Conservation (phyloP, 2,113 vertebrate species). For the Clarias macrocephalus region DNA sequence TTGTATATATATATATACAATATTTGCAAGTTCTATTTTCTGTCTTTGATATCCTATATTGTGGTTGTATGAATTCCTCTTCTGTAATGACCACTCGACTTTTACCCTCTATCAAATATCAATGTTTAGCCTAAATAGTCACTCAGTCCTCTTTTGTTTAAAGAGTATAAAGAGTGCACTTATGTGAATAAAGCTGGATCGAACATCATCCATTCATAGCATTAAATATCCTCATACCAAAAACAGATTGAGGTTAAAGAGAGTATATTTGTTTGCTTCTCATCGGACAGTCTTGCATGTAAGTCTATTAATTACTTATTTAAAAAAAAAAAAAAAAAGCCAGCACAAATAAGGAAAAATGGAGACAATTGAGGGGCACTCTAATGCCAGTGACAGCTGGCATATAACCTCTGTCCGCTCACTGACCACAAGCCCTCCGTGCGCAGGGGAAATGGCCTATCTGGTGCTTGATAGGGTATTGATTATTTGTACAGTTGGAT, state of each 20-base stretch:
- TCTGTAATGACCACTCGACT: neutral
- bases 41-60: neutral
- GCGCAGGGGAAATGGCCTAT: slow-evolving; percentile 42
- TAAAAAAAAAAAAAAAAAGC: slow-evolving; percentile 20
- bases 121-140: neutral
- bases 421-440: slow-evolving; percentile 29
- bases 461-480: slow-evolving; percentile 53
- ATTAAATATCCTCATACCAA: neutral
- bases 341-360: slow-evolving; percentile 42
- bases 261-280: slow-evolving; percentile 40
- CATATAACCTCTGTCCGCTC: slow-evolving; percentile 45
- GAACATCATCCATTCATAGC: neutral
- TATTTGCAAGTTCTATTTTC: neutral
- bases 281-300: slow-evolving; percentile 40
- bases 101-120: neutral
- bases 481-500: slow-evolving; percentile 57
- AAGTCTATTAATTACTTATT: slow-evolving; percentile 28
- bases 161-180: neutral
- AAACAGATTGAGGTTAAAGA: slow-evolving; percentile 33
- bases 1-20: neutral
- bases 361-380: slow-evolving; percentile 43
- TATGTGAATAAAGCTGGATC: neutral
- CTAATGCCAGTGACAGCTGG: slow-evolving; percentile 23
- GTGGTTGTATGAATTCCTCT: neutral
- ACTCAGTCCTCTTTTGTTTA: neutral